Base-by-base conservation (phyloP, 2,113 vertebrate genomes). In the Pseudonaja textilis region DNA sequence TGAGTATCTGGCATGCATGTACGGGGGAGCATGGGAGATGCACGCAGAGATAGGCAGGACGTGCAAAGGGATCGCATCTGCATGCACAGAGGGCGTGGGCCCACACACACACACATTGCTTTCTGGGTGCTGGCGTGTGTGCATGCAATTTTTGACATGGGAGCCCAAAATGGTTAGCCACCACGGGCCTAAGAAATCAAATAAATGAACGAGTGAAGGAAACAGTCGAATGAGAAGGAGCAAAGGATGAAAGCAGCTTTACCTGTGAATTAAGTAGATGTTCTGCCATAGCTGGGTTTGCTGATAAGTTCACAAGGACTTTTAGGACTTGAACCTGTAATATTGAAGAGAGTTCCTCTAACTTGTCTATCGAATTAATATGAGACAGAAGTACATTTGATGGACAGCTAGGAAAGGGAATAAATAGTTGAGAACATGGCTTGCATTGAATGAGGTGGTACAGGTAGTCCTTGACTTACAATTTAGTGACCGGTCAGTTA, bases 241-340 rank as follows among this genome's bases (percentile, higher is more conserved):
- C 22, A 69, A 26, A 39, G 23, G 8, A 47, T 8, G 47, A 57
- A 59, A 95, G 91, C 87, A 90, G 94, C 29, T 93, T 97, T 97
- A 99, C 99, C 96, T 98, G 98, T 95, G 98, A 97, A 98, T 97
- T 97, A 93, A 99, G 98, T 69, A 99, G 98, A 95, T 98, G 97
- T 95, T 97, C 97, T 96, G 98, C 97, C 97, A 98, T 98, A 94
- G 97, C 97, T 96, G 98, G 98, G 94, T 99, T 99, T 95, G 98
- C 98, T 92, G 99, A 99, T 95, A 99, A 97, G 96, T 99, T 99
- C 95, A 99, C 98, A 81, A 99, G 98, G 39, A 99, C 97, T 96
- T 98, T 99, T 91, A 99, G 96, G 95, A 98, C 96, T 42, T 99
- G 98, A 95, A 99, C 97, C 99, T 99, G 97, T 96, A 98, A 96